Conservation (phyloP, 2,888 invertebrate genomes). For the Brassicogethes aeneus region DNA sequence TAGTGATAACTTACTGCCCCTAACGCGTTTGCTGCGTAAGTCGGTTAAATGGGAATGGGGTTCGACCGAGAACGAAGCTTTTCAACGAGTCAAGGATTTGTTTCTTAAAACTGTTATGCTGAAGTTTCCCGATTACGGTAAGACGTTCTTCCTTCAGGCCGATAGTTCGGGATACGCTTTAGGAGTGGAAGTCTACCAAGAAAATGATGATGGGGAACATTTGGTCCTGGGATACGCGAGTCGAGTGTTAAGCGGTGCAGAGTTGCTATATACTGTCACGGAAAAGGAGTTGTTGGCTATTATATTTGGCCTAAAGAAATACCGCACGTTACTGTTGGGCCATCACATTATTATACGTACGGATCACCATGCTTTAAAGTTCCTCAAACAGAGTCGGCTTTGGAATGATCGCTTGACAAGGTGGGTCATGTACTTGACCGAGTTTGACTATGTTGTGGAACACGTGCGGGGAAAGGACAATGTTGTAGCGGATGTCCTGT, state of each 20-base stretch:
- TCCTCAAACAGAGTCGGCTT: no score
- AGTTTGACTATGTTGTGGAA: constrained; percentile 6
- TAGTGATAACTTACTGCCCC: constrained; percentile 8
- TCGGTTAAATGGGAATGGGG: constrained; percentile 9
- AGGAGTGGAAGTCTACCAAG: constrained; percentile 8
- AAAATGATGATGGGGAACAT: constrained; percentile 5
- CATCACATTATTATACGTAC: no score
- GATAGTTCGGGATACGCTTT: constrained; percentile 9
- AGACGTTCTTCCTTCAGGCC: constrained; percentile 6
- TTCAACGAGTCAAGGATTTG: constrained; percentile 6
- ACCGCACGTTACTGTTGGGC: no score
- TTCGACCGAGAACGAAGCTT: constrained; percentile 4
- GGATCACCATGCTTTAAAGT: no score
- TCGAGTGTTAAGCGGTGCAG: constrained; percentile 1
- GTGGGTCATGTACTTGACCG: constrained; percentile 4
- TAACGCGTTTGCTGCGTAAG: constrained; percentile 10
- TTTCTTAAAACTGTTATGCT: constrained; percentile 9
- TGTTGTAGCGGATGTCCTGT: constrained; percentile 5
- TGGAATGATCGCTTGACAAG: constrained; percentile 2
- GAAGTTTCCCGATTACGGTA: constrained; percentile 7
- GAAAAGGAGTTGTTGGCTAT: constrained; percentile 11
- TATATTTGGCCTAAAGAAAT: no score
- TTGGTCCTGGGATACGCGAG: constrained; percentile 5
- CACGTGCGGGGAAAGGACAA: constrained; percentile 4
- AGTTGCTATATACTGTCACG: constrained; percentile 6